Conservation (phyloP, 2,888 invertebrate genomes). For the Melinopterus prodromus region DNA sequence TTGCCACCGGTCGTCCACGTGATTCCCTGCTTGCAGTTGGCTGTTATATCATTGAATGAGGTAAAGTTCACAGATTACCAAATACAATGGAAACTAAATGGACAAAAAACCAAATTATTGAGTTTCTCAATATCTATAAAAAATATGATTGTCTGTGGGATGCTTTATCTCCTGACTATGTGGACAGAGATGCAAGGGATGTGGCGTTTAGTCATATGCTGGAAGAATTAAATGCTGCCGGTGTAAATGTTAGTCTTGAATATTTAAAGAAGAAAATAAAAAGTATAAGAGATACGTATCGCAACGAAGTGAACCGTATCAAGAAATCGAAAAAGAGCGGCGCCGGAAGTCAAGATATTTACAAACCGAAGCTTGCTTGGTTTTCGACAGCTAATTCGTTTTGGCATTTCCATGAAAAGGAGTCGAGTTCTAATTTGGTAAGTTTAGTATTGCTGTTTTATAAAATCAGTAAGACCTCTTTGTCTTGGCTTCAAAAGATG, state of each 20-base stretch:
- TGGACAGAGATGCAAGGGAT: background rate
- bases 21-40: no score
- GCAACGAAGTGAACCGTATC: background rate
- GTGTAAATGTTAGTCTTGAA: background rate
- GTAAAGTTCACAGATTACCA: background rate
- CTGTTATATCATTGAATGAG: no score
- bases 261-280: background rate
- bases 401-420: no score
- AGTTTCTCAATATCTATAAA: background rate
- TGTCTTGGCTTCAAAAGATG: no score
- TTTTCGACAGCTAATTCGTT: background rate
- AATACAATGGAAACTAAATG: background rate
- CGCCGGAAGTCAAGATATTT: background rate
- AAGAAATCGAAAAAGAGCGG: background rate
- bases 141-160: constrained; percentile 9
- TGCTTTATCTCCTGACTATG: background rate
- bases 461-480: no score
- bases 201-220: background rate
- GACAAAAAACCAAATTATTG: background rate
- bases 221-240: background rate
- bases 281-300: background rate
- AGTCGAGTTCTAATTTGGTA: background rate
- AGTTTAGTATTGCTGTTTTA: background rate
- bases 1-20: no score
- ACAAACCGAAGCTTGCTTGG: background rate